A percentile compares a stretch with the other conserved stretches of the same genome.
phyloP scores from a whole-genome alignment of 2,113 vertebrate genomes.

The Zapornia atra region DNA sequence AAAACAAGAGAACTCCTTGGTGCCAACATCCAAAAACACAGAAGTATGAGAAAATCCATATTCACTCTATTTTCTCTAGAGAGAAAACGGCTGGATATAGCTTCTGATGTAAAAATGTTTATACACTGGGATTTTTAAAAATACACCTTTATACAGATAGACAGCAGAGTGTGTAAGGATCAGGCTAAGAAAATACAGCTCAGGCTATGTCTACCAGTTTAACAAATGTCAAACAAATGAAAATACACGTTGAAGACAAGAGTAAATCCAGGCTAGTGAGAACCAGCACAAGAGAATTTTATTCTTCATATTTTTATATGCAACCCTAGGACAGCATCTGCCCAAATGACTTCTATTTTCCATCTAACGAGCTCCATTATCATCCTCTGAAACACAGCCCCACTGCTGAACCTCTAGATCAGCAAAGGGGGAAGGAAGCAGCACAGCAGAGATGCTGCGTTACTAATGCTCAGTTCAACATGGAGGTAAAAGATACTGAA shows the following conservation, averaged over 20 bases:
- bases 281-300: neutral
- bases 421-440: neutral
- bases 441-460: fast-evolving
- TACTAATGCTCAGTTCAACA: neutral
- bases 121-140: neutral
- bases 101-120: neutral
- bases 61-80: neutral
- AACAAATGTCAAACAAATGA: neutral
- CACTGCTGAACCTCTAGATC: neutral
- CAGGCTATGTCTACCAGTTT: neutral
- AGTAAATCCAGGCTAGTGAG: neutral
- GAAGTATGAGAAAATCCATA: neutral
- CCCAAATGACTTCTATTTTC: neutral
- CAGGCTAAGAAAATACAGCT: neutral
- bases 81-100: neutral
- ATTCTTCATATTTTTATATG: neutral
- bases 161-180: neutral
- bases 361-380: neutral
- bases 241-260: neutral
- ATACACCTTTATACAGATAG: neutral
- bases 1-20: neutral
- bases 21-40: neutral
- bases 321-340: neutral
- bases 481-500: neutral
- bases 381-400: neutral